Percentiles rank a stretch among this genome's conserved stretches.
These are phyloP conservation scores for Ditula angustiorana DNA, from an alignment of 2,888 invertebrate species.

Conservation along the genomic window DNA sequence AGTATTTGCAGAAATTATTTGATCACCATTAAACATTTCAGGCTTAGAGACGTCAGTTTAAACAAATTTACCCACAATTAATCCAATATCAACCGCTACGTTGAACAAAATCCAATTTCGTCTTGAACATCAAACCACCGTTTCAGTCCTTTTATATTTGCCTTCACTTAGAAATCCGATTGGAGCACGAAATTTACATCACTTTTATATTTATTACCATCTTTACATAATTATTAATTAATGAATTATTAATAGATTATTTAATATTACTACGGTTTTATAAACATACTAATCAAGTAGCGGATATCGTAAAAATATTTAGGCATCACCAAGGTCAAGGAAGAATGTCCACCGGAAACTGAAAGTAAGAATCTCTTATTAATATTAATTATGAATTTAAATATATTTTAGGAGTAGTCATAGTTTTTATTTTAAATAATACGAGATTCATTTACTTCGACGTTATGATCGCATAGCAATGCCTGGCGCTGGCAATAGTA, in stretches of 20 bases:
- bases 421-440: background rate
- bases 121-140: background rate
- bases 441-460: no score
- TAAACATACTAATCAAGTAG: background rate
- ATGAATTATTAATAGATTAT: slow-evolving; percentile 3
- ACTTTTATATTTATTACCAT: background rate
- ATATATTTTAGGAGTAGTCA: background rate
- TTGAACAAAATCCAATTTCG: background rate
- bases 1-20: background rate
- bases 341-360: slow-evolving; percentile 9
- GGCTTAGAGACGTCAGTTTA: background rate
- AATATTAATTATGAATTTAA: background rate
- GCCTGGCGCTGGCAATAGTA: no score
- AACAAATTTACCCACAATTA: background rate
- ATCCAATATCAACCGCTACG: background rate
- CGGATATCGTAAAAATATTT: slow-evolving; percentile 23
- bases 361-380: background rate
- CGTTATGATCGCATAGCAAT: no score
- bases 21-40: slow-evolving; percentile 1
- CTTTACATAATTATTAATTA: background rate
- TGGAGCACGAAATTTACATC: background rate
- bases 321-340: background rate
- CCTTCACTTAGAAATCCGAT: slow-evolving; percentile 8
- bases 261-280: slow-evolving; percentile 1
- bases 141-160: background rate